These are phyloP conservation scores for Taenioides sp. DNA, from an alignment of 2,797 vertebrate genomes.

Conservation along the genomic window DNA sequence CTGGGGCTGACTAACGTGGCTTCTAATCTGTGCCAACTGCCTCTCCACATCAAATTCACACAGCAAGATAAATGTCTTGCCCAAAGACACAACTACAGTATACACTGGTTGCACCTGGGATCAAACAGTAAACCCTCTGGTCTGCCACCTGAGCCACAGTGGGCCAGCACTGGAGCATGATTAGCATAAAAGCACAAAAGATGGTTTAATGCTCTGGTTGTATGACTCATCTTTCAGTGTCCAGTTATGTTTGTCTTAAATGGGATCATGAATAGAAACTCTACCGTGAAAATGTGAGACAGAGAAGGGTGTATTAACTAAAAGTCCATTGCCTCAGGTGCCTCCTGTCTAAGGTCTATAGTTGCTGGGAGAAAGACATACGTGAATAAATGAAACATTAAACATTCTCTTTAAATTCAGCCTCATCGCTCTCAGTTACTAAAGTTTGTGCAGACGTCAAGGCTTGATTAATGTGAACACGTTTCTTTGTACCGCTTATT, in stretches of 20 bases:
- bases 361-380: background rate
- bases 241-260: background rate
- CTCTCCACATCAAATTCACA: background rate
- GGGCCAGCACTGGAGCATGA: background rate
- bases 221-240: background rate
- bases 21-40: background rate
- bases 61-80: conserved; percentile 1
- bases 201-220: background rate
- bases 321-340: background rate
- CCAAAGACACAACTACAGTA: background rate
- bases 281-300: background rate
- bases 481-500: conserved; percentile 3
- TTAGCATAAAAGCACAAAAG: background rate
- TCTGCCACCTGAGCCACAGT: background rate
- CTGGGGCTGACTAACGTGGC: background rate
- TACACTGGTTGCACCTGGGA: background rate
- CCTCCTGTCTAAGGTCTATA: background rate
- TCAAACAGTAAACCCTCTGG: background rate
- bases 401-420: conserved; percentile 17
- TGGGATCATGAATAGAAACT: background rate
- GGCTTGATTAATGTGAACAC: conserved; percentile 14
- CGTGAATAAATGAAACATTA: conserved; percentile 36
- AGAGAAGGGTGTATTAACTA: background rate
- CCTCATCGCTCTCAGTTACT: conserved; percentile 7
- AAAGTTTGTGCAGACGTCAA: conserved; percentile 19